Evolutionary conservation across 1,140 invertebrate species (phyloP), one percentile per base, ranked within the genome.

Genomic region (Pachyrhynchus sulphureomaculatus): DNA sequence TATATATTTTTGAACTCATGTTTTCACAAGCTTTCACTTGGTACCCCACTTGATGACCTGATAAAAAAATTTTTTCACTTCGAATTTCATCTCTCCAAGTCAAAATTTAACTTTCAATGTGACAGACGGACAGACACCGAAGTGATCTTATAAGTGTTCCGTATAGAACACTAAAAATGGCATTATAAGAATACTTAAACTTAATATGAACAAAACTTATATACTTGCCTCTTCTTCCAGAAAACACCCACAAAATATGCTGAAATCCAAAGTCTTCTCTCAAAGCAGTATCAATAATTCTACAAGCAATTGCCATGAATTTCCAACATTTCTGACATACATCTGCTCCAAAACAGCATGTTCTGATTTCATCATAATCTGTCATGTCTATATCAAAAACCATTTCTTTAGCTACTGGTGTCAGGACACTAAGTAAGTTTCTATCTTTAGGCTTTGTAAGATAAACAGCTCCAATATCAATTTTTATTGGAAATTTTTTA

Each of bases 311-410:
- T 10, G 85, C 83, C 91, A 99, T 97, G 71, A 96, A 94, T 69
- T 93, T 94, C 98, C 98, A 99, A 77, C 98, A 99, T 76, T 95
- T 96, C 0, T 74, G 76, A 76, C 96, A 99, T 15, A 99, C 89
- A 69, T 87, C 89, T 8, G 94, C 88, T 34, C 91, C 94, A 44
- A 85, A 86, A 71, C 93, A 95, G 77, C 96, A 99, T 45, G 84
- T 91, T 76, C 97, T 81, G 1, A 99, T 87, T 74, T 97, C 93
- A 84, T 99, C 96, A 80, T 99, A 99, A 81, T 99, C 98, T 44
- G 96, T 98, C 84, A 99, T 92, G 84, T 99, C 97, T 72, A 99
- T 99, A 87, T 99, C 98, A 82, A 99, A 97, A 1, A 99, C 94
- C 10, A 99, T 78, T 81, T 99, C 98, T 76, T 93, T 91, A 72